phyloP scores from a whole-genome alignment of 2,113 vertebrate species.

The Beaufortia kweichowensis region DNA sequence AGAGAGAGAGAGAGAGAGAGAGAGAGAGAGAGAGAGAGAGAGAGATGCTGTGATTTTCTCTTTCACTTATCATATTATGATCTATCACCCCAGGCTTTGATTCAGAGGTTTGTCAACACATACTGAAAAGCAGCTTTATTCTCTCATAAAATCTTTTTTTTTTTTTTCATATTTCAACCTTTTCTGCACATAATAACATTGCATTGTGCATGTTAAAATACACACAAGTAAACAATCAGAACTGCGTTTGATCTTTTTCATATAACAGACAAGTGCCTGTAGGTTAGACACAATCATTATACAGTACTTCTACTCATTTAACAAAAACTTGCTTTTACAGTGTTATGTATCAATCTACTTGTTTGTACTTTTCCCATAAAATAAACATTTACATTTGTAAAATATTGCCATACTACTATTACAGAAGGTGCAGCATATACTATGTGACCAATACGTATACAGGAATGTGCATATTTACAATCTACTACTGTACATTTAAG shows the following conservation, averaged over 20 bases:
- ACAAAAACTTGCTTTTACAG: too few species aligned
- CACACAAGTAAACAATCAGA: not conserved
- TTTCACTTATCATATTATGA: constrained; percentile 38
- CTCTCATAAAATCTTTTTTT: constrained; percentile 19
- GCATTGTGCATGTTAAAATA: not conserved
- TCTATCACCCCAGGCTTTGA: constrained; percentile 39
- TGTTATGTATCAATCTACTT: too few species aligned
- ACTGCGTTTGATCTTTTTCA: not conserved
- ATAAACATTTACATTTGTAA: too few species aligned
- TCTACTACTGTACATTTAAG: too few species aligned
- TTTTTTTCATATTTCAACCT: constrained; percentile 17
- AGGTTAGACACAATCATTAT: too few species aligned
- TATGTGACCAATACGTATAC: too few species aligned
- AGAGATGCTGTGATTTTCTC: constrained; percentile 29
- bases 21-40: constrained; percentile 48
- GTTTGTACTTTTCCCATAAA: too few species aligned
- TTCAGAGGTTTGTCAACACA: constrained; percentile 20
- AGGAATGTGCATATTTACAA: too few species aligned
- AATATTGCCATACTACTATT: too few species aligned
- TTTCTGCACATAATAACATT: constrained; percentile 26
- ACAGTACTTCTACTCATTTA: too few species aligned
- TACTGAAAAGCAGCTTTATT: constrained; percentile 25
- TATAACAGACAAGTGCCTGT: too few species aligned
- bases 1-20: constrained; percentile 28
- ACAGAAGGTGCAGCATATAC: too few species aligned